Conservation (phyloP, 2,113 vertebrate genomes). For the Pungitius pungitius region DNA sequence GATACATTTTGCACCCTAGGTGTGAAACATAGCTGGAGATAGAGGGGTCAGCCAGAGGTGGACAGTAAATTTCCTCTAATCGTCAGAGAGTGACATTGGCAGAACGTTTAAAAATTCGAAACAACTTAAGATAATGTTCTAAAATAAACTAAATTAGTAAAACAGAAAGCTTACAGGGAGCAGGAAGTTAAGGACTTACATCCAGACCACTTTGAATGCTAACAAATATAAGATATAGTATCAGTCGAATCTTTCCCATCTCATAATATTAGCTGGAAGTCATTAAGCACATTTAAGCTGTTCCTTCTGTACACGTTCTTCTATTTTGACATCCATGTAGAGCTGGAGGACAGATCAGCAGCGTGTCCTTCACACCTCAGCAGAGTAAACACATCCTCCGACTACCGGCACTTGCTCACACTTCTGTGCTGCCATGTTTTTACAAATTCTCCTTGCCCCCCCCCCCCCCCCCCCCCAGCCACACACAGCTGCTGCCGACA, state of each 20-base stretch:
- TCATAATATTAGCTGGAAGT: neutral
- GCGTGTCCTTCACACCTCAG: conserved; percentile 73
- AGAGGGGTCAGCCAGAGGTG: conserved; percentile 64
- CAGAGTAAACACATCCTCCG: conserved; percentile 74
- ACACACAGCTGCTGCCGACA: conserved; percentile 47
- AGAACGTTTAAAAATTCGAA: neutral
- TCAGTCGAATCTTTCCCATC: neutral
- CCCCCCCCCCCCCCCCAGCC: neutral
- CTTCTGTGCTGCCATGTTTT: conserved; percentile 77
- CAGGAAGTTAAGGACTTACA: neutral
- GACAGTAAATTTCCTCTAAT: conserved; percentile 63
- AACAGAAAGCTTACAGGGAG: neutral
- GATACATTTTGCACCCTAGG: conserved; percentile 71
- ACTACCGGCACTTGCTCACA: conserved; percentile 72
- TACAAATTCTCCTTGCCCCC: conserved; percentile 28
- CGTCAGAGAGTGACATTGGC: conserved; percentile 36
- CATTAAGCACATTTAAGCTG: no score
- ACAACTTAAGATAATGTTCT: neutral
- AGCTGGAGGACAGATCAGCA: conserved; percentile 61
- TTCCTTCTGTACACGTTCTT: neutral
- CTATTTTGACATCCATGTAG: conserved; percentile 39
- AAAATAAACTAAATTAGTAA: neutral
- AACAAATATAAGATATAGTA: neutral
- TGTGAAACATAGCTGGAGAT: conserved; percentile 72
- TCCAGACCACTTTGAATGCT: rapidly evolving